A percentile compares a stretch with the other conserved stretches of the same genome.
Conservation (phyloP, 2,797 vertebrate genomes). For the Chaunax sp. region DNA sequence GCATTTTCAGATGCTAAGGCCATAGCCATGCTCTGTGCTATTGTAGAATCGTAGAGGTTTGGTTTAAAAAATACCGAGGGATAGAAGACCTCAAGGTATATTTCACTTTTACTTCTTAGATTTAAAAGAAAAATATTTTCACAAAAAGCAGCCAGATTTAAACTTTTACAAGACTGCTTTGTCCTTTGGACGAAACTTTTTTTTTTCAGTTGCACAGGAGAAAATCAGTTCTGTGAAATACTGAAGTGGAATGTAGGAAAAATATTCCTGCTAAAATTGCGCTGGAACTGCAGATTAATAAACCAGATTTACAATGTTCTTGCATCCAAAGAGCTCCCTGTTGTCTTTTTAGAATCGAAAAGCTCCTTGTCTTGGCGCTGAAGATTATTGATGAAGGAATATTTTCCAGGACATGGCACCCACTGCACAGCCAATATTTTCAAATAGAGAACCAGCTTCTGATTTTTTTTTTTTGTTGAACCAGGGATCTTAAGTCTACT, state of each 20-base stretch:
- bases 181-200: constrained; percentile 4
- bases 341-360: constrained; percentile 62
- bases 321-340: constrained; percentile 58
- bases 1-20: constrained; percentile 29
- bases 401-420: constrained; percentile 76
- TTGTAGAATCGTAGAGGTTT: background rate
- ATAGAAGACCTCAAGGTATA: no score
- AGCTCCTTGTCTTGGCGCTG: constrained; percentile 58
- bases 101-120: no score
- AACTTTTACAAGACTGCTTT: background rate
- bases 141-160: no score
- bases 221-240: constrained; percentile 26
- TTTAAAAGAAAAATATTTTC: no score
- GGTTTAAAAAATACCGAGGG: no score
- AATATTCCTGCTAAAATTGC: constrained; percentile 55
- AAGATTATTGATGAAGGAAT: constrained; percentile 67
- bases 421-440: constrained; percentile 67
- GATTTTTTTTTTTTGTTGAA: constrained; percentile 52
- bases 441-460: constrained; percentile 51
- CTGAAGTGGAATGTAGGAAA: constrained; percentile 51
- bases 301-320: constrained; percentile 66
- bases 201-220: constrained; percentile 7
- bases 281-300: constrained; percentile 50
- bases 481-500: constrained; percentile 65
- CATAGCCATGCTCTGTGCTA: constrained; percentile 5